Percentiles rank a stretch among this genome's conserved stretches.
Conservation (phyloP, 2,888 invertebrate genomes). For the Neocrepidodera transversa region DNA sequence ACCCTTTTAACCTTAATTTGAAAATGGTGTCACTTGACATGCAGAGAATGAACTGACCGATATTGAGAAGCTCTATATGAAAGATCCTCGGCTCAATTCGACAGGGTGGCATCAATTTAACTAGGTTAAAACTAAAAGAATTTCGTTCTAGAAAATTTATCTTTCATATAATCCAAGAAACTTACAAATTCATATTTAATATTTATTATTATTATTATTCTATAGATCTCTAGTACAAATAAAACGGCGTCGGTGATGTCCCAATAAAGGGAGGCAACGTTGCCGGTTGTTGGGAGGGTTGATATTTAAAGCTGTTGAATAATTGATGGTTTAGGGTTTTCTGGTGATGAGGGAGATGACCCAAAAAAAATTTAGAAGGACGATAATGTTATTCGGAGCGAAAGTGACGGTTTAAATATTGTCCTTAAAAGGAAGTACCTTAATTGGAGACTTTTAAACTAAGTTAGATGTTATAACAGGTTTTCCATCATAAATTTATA, state of each 20-base stretch:
- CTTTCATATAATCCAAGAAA: too few species aligned
- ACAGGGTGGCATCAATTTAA: not conserved
- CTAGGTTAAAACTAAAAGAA: not conserved
- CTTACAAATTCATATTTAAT: too few species aligned
- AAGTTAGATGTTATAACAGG: too few species aligned
- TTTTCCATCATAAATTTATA: too few species aligned
- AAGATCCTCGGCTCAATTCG: not conserved
- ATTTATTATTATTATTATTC: too few species aligned
- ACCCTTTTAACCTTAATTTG: constrained; percentile 22
- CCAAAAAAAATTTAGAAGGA: not conserved
- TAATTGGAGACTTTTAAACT: too few species aligned
- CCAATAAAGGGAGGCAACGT: constrained; percentile 3
- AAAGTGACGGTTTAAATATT: too few species aligned
- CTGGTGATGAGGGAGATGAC: not conserved
- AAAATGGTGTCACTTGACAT: constrained; percentile 3
- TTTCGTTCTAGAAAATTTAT: too few species aligned
- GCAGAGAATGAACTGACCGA: constrained; percentile 1
- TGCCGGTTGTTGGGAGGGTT: constrained; percentile 4
- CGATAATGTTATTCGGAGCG: not conserved
- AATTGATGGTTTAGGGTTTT: constrained; percentile 10
- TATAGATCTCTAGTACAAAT: too few species aligned
- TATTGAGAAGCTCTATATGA: constrained; percentile 13
- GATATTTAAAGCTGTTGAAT: constrained; percentile 4
- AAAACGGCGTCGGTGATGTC: too few species aligned
- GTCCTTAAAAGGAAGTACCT: too few species aligned